Base-by-base conservation (phyloP, 2,797 vertebrate genomes). In the Sebastiscus tertius region DNA sequence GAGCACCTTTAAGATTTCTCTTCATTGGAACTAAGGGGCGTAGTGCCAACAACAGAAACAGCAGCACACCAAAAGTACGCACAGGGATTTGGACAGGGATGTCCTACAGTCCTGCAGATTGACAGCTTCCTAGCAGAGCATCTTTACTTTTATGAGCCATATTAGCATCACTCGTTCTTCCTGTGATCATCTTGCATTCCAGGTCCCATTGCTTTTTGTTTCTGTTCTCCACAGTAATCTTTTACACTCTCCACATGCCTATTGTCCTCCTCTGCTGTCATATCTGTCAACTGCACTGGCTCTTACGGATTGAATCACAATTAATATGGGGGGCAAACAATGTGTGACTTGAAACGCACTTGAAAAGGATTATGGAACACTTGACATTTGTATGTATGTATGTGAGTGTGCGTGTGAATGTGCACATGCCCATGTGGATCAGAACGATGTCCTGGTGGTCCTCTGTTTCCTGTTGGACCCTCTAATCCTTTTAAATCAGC, bases 401-500 rank as follows among this genome's bases (percentile, higher is more conserved):
- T 26, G 33, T 54, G 75, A 66, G 55, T 67, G 46, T 20, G 42
- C 42, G 39, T 29, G 49, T 27, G 16, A 27, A 18, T 55, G 69
- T 69, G 55, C 8, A 42, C 22, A 4, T 58, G 62, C 62, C 61
- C 34, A 39, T 54, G 81, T 64, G 87, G 71, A 73, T 90, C 73
- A 69, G 68, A 77, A 79, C 20, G 87, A 88, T 87, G 87, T 92
- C 90, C 91, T 90, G 87, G 76, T 81, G 88, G 91, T 90, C 90
- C 84, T 91, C 84, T 84, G 85, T 87, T 88, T 93, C 92, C 91
- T 76, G 77, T 83, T 69, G 87, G 87, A 89, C 68, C 89, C 88
- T 89, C 86, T 95, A 95, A 95, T 95, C 94, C 93, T 88, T 93
- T 93, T 92, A 93, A 95, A 93, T 93, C 92, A 91, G 82, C 83